These are phyloP conservation scores for Miltochrista miniata DNA, from an alignment of 2,888 invertebrate genomes.

Conservation along the genomic window DNA sequence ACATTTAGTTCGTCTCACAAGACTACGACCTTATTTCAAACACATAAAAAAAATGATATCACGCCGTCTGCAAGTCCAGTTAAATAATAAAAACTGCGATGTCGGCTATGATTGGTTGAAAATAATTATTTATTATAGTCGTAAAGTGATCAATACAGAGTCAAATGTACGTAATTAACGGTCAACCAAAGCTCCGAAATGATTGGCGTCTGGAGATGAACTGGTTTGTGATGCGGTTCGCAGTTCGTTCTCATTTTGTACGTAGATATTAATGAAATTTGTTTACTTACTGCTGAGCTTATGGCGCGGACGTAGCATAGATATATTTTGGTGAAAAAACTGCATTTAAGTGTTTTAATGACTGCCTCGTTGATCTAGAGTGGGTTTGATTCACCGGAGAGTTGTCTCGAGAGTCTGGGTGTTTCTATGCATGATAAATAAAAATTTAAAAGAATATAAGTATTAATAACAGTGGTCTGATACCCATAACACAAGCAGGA, in stretches of 20 bases:
- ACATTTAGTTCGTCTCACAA: conserved; percentile 4
- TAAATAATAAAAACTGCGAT: conserved; percentile 42
- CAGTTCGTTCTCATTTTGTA: conserved; percentile 7
- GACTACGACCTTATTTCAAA: conserved; percentile 22
- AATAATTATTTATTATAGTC: conserved; percentile 44
- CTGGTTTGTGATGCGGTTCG: conserved; percentile 12
- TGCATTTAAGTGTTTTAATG: too few species aligned
- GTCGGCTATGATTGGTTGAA: conserved; percentile 41
- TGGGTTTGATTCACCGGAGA: too few species aligned
- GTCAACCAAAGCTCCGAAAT: conserved; percentile 36
- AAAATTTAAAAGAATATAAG: too few species aligned
- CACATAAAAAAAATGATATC: conserved; percentile 31
- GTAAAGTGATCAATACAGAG: conserved; percentile 41
- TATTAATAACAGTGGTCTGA: too few species aligned
- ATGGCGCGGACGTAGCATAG: too few species aligned
- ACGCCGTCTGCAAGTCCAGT: conserved; percentile 33
- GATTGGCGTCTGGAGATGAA: conserved; percentile 28
- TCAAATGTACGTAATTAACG: conserved; percentile 43
- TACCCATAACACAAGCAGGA: too few species aligned
- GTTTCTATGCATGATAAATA: too few species aligned
- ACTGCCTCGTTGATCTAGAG: too few species aligned
- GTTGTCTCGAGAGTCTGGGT: too few species aligned
- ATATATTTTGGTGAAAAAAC: conserved; percentile 3
- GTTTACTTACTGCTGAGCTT: conserved; percentile 1
- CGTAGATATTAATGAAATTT: conserved; percentile 1